phyloP scores from a whole-genome alignment of 2,888 invertebrate genomes.

The Mimas tiliae region DNA sequence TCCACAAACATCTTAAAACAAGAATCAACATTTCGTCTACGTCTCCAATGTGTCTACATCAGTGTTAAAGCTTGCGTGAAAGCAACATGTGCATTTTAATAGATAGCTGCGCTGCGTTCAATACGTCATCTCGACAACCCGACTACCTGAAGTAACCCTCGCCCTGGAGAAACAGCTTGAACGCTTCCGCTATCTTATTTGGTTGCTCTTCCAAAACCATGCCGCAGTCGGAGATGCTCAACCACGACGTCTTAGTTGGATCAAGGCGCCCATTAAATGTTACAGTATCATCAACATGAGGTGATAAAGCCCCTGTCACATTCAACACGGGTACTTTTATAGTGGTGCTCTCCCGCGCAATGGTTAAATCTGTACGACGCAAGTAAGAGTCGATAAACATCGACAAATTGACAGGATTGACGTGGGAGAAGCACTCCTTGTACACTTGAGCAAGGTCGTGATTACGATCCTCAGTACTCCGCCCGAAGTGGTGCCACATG shows the following conservation, averaged over 20 bases:
- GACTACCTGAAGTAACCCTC: constrained; percentile 96
- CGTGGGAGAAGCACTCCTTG: constrained; percentile 96
- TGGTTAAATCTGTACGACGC: constrained; percentile 94
- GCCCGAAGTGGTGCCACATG: constrained; percentile 99
- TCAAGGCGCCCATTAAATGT: constrained; percentile 98
- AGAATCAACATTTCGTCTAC: constrained; percentile 76
- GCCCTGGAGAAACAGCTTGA: constrained; percentile 98
- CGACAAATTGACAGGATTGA: constrained; percentile 97
- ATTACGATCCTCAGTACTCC: constrained; percentile 94
- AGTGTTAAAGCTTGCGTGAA: constrained; percentile 82
- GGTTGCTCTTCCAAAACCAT: constrained; percentile 99
- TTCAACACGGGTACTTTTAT: constrained; percentile 95
- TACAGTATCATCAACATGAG: constrained; percentile 98
- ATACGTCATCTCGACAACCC: constrained; percentile 43
- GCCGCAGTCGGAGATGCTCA: constrained; percentile 99
- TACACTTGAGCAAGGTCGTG: constrained; percentile 97
- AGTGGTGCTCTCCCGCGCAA: constrained; percentile 86
- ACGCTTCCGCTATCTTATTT: constrained; percentile 97
- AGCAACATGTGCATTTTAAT: constrained; percentile 79
- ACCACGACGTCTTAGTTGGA: constrained; percentile 98
- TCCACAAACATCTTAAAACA: constrained; percentile 75
- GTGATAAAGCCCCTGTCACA: constrained; percentile 96
- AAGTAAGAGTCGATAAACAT: constrained; percentile 97
- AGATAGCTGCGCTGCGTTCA: constrained; percentile 65
- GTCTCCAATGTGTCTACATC: constrained; percentile 76